Base-by-base conservation (phyloP, 2,888 invertebrate genomes). In the Stenchaetothrips biformis region DNA sequence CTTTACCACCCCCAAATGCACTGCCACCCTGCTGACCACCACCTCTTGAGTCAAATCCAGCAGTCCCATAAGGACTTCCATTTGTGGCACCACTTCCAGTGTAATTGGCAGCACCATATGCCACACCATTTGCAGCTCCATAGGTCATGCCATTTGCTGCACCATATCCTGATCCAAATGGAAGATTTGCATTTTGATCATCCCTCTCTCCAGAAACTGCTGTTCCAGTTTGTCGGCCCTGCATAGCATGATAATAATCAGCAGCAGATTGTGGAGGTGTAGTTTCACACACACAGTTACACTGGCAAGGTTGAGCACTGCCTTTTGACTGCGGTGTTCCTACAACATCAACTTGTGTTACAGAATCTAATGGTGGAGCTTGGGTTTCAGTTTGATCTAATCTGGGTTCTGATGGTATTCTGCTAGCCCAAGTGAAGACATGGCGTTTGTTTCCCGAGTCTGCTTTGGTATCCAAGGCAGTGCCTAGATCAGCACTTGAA, bases 401-500 rank as follows among this genome's bases (percentile, higher is more conserved):
- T 21, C 11, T 25, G 11, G 21, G 7, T 11, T 25, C 67, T 11
- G 67, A 21, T 74, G 67, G 67, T 8, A 25, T 74, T 25, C 67
- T 74, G 25, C 67, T 74, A 25, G 67, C 67, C 67, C 67, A 74
- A 7, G 67, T 74, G 11, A 74, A 74, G 0, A 74, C 67, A 74
- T 74, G 67, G 21, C 67, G 21, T 11, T 74, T 74, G 25, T 21
- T 74, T 4, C 25, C 25, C 11, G 25, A 25, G 21, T 74, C 25
- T 7, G 67, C 25, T 25, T 7, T 74, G 7, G 67, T 25, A 25
- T 74, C 67, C 8, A 25, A 9, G 25, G 67, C 67, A 25, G 67
- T 25, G 1, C 67, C 67, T 25, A 74, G 25, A 74, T 74, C 67
- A 25, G 67, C 67, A 74, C 67, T 74, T 74, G 67, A 74, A 21